Evolutionary conservation across 2,888 invertebrate species (phyloP).

Genomic region (Acleris cristana): DNA sequence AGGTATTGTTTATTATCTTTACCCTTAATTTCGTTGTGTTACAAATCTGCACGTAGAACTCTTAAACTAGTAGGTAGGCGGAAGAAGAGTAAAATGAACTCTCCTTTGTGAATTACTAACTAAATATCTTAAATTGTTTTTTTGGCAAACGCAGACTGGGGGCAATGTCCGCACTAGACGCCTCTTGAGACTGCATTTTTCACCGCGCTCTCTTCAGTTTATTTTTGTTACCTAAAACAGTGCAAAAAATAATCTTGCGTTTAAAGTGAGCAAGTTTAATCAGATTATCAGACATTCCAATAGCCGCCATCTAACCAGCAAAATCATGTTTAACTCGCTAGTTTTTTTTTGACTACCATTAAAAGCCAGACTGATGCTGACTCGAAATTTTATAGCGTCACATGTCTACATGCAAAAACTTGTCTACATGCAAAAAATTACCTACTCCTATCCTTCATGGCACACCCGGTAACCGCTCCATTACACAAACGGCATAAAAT

Average conservation of each 20-base stretch:
- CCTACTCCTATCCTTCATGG: not conserved
- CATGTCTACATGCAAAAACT: too few relatives aligned
- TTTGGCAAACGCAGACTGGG: slow-evolving; percentile 5
- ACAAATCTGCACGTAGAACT: too few relatives aligned
- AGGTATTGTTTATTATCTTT: not conserved
- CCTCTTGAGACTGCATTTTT: too few relatives aligned
- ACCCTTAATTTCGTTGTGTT: too few relatives aligned
- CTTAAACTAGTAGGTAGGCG: too few relatives aligned
- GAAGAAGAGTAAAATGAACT: too few relatives aligned
- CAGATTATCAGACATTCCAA: not conserved
- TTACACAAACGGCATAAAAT: slow-evolving; percentile 39
- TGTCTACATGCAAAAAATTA: too few relatives aligned
- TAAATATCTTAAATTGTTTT: not conserved
- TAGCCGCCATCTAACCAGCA: too few relatives aligned
- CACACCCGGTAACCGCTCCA: slow-evolving; percentile 18
- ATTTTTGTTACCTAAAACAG: not conserved
- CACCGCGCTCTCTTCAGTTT: not conserved
- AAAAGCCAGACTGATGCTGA: too few relatives aligned
- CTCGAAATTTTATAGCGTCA: too few relatives aligned
- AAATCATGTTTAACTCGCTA: too few relatives aligned
- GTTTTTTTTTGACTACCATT: too few relatives aligned
- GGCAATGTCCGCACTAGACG: slow-evolving; percentile 9
- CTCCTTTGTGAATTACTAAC: not conserved
- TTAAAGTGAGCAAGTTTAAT: not conserved
- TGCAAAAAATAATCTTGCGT: not conserved